Base-by-base conservation (phyloP, 2,888 invertebrate genomes). In the Scotopteryx bipunctaria region DNA sequence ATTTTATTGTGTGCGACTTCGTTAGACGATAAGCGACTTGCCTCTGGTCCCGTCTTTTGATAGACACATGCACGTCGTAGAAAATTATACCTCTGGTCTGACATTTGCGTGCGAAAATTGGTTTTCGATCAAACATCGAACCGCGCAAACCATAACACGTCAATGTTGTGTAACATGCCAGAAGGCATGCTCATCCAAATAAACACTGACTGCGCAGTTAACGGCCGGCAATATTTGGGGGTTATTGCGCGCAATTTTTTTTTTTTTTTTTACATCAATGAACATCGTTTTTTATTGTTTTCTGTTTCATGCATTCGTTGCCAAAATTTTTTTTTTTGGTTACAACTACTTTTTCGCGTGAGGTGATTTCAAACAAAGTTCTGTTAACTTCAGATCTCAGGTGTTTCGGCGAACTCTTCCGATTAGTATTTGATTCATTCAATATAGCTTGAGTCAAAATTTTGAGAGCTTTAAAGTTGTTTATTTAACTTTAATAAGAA, bases 151-250 rank as follows among this genome's bases (percentile, higher is more conserved):
- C 23, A 27, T 45, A 40, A 11, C 27, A 46, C 11, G 46, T 9
- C 31, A 14, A 46, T 46, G 31, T 31, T 45, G 29, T 29, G 33
- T 31, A 36, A 19, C 29, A 37, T 19, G 45, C 14, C 44, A 36
- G 5, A 15, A 37, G 21, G 37, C 37, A 29, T 21, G 36, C 3
- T 37, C 37, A 27, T 31, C 15, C 29, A 37, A 45, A 45, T 45
- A 45, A 37, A 37, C 29, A 41, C 9, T 45, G 29, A 29, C 36
- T 35, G 36, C 44, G 36, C 36, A 36, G 29, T 13, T 35, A 44
- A 9, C 14, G 35, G 27, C 13, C 21, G 14, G 9, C 15, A 31
- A 45, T 37, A 29, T 5, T 37, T 15, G 8, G 14, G 1, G 13
- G 8, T 23, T 15, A 46, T 16, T 38, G 15, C 31, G 31, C 31